Percentiles rank a stretch among this genome's conserved stretches.
phyloP scores from a whole-genome alignment of 1,140 invertebrate species.

The Lepidurus couesii region DNA sequence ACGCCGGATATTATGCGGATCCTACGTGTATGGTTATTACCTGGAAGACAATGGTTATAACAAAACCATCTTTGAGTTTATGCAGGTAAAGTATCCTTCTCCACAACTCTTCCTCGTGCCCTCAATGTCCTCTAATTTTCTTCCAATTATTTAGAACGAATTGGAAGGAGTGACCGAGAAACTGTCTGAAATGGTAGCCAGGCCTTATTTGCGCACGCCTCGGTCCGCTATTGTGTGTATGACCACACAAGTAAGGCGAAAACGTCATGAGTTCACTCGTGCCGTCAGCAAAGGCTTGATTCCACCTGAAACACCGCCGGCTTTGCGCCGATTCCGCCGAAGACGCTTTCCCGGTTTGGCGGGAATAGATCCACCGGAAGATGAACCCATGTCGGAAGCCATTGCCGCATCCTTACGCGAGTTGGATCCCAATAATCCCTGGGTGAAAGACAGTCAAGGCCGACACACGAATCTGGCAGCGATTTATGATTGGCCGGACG shows the following conservation, averaged over 20 bases:
- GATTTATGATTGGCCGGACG: constrained; percentile 57
- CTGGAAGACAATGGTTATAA: constrained; percentile 60
- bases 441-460: constrained; percentile 53
- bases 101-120: constrained; percentile 1
- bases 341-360: constrained; percentile 44
- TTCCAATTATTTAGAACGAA: constrained; percentile 52
- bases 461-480: constrained; percentile 53
- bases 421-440: constrained; percentile 52
- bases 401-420: constrained; percentile 50
- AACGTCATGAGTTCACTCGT: constrained; percentile 58
- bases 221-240: constrained; percentile 57
- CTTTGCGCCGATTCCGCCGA: constrained; percentile 46
- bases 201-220: constrained; percentile 59
- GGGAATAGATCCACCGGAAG: constrained; percentile 44
- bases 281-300: constrained; percentile 61
- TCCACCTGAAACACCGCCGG: constrained; percentile 59
- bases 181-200: constrained; percentile 59
- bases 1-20: constrained; percentile 58
- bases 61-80: constrained; percentile 63
- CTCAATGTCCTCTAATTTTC: constrained; percentile 31
- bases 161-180: constrained; percentile 61
- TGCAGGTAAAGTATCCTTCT: constrained; percentile 52
- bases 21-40: constrained; percentile 56
- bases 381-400: constrained; percentile 44
- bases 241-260: constrained; percentile 53